These are phyloP conservation scores for Chloropsis hardwickii DNA, from an alignment of 2,113 vertebrate species.

Conservation along the genomic window DNA sequence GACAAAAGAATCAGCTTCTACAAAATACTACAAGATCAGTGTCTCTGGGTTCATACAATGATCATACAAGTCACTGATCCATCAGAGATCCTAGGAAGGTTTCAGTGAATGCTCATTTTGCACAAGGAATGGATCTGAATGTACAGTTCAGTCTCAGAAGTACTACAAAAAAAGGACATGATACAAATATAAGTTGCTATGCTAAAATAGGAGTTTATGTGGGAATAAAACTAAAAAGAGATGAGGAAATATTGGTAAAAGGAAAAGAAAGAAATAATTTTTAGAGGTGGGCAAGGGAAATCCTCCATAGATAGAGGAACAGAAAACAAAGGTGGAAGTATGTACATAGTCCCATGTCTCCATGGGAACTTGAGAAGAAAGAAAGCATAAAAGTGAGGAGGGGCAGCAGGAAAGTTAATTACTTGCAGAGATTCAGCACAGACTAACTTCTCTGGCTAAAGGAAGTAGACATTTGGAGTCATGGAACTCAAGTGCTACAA, in stretches of 20 bases:
- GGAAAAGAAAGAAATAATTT: neutral
- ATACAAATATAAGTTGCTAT: neutral
- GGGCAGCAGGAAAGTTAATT: neutral
- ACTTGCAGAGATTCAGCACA: neutral
- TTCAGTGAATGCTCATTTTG: neutral
- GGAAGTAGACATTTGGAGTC: neutral
- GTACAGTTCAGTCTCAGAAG: neutral
- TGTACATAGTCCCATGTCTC: neutral
- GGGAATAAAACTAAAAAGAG: neutral
- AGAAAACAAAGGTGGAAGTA: neutral
- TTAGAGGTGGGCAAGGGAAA: neutral
- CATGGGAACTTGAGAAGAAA: neutral
- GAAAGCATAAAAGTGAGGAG: neutral
- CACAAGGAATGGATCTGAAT: neutral
- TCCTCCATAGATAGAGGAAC: neutral
- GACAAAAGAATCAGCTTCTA: conserved; percentile 29
- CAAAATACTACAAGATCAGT: neutral
- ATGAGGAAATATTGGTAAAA: neutral
- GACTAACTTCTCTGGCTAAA: neutral
- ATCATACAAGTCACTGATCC: conserved; percentile 59
- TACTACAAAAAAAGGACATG: neutral
- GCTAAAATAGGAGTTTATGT: neutral
- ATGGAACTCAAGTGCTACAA: neutral
- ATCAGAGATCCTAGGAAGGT: neutral
- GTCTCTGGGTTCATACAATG: neutral